Conservation (phyloP, 2,797 vertebrate species). For the Dermochelys coriacea region DNA sequence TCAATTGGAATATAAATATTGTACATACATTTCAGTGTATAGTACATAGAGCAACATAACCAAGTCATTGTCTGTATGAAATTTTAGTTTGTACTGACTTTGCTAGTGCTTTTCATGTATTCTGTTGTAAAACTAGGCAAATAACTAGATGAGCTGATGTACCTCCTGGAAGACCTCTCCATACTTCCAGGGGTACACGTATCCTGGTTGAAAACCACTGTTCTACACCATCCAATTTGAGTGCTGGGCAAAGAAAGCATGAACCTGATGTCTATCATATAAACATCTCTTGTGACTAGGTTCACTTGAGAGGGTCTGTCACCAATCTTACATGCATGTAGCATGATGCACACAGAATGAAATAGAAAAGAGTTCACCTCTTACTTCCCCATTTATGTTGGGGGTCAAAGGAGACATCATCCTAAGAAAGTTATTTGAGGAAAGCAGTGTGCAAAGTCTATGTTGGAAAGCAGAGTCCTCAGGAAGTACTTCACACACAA, state of each 20-base stretch:
- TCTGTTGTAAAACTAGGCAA: too few relatives aligned
- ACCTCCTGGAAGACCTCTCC: too few relatives aligned
- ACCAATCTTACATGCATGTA: not conserved
- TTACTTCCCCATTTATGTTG: not conserved
- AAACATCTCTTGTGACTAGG: not conserved
- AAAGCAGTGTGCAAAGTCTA: not conserved
- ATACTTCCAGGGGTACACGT: too few relatives aligned
- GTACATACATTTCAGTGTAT: too few relatives aligned
- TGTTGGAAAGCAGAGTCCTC: not conserved
- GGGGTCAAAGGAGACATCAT: not conserved
- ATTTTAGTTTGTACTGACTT: too few relatives aligned
- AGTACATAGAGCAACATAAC: too few relatives aligned
- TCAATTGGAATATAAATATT: too few relatives aligned
- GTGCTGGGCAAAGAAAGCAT: not conserved
- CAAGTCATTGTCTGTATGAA: too few relatives aligned
- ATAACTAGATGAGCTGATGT: too few relatives aligned
- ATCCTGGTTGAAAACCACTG: not conserved
- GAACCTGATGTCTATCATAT: fast-evolving
- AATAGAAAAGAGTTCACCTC: not conserved
- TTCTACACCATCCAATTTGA: not conserved
- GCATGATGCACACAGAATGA: not conserved
- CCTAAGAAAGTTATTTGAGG: not conserved
- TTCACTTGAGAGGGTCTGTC: not conserved
- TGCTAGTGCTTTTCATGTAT: too few relatives aligned
- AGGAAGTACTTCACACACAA: fast-evolving